Evolutionary conservation across 92 coral and sea anemone species (phyloP).

Genomic region (Phenganax stokvisi): DNA sequence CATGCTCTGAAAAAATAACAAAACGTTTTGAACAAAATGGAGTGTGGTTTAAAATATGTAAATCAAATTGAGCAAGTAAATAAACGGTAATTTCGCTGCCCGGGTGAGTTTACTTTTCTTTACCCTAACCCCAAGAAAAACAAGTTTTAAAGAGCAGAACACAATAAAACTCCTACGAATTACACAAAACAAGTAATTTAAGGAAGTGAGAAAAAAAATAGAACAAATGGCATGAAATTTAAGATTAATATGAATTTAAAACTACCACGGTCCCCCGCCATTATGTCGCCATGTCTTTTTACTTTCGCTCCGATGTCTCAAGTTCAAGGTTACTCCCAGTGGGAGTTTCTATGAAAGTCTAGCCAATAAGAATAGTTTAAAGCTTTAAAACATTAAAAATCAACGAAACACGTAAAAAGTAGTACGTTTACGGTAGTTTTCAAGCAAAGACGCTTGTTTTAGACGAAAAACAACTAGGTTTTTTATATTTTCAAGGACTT

Average conservation of each 20-base stretch:
- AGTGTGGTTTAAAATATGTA: neutral
- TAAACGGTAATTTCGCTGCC: neutral
- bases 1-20: slow-evolving; percentile 5
- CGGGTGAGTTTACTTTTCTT: neutral
- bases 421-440: neutral
- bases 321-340: slow-evolving; percentile 6
- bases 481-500: neutral
- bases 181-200: no score
- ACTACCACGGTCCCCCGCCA: neutral
- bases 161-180: no score
- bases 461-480: neutral
- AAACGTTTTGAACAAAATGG: neutral
- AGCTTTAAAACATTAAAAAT: neutral
- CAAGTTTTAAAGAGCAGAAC: no score
- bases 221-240: neutral
- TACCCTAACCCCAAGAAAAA: no score
- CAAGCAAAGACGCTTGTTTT: neutral
- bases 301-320: neutral
- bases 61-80: neutral
- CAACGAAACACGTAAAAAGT: neutral
- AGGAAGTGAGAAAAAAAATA: neutral
- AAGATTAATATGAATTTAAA: neutral
- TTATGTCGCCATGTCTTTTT: slow-evolving; percentile 17
- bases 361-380: neutral
- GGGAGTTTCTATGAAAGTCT: neutral